Conservation (phyloP, 1,140 invertebrate genomes). For the Bombus sibiricus region DNA sequence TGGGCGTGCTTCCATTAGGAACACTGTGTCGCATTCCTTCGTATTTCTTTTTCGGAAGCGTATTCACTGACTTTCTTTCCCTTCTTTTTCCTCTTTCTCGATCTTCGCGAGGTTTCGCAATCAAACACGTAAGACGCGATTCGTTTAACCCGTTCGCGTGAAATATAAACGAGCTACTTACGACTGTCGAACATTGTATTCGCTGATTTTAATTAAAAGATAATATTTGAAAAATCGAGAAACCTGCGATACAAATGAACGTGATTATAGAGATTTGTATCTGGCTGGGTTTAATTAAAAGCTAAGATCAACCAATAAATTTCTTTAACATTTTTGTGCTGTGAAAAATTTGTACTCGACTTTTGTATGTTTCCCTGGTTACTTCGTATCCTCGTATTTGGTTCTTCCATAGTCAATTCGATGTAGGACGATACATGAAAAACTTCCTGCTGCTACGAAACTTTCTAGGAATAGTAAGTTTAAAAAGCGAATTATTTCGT, state of each 20-base stretch:
- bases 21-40: conserved; percentile 24
- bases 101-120: conserved; percentile 19
- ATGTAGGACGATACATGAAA: too few relatives aligned
- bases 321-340: too few relatives aligned
- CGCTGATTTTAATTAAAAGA: not conserved
- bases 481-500: not conserved
- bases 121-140: conserved; percentile 4
- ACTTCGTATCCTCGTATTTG: too few relatives aligned
- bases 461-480: not conserved
- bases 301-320: not conserved
- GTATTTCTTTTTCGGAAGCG: conserved; percentile 13
- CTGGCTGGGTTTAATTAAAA: not conserved
- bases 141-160: not conserved
- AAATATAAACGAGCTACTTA: too few relatives aligned
- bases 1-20: conserved; percentile 40
- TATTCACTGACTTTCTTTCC: not conserved
- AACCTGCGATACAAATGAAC: not conserved
- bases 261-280: not conserved
- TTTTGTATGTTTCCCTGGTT: too few relatives aligned
- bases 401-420: too few relatives aligned
- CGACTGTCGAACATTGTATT: not conserved
- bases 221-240: not conserved
- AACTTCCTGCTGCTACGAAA: not conserved
- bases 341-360: too few relatives aligned
- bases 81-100: not conserved